phyloP scores from a whole-genome alignment of 1,140 invertebrate species.

The Cyclargus thomasi region DNA sequence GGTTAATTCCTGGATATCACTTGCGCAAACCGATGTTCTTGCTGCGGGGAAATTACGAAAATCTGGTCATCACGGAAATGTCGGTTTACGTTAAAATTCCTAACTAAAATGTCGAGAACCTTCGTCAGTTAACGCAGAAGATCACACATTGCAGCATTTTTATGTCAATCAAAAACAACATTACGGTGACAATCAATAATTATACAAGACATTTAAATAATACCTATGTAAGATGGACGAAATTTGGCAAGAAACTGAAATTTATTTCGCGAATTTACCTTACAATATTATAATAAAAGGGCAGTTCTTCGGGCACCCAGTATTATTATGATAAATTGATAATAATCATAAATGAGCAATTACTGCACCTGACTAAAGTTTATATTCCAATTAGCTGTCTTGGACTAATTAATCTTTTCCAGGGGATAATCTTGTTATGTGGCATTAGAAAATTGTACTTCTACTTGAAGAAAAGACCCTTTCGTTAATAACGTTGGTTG shows the following conservation, averaged over 20 bases:
- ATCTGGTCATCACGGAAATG: conserved; percentile 11
- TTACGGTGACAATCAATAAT: no score
- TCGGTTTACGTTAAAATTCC: not conserved
- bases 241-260: no score
- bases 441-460: not conserved
- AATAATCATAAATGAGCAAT: not conserved
- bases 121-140: no score
- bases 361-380: not conserved
- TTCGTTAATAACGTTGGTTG: not conserved
- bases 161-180: no score
- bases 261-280: no score
- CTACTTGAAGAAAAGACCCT: not conserved
- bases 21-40: conserved; percentile 41
- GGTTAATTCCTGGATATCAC: conserved; percentile 65
- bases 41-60: conserved; percentile 2
- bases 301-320: not conserved
- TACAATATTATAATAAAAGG: no score
- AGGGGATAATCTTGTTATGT: not conserved
- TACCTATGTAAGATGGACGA: no score
- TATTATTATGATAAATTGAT: not conserved
- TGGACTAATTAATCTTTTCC: not conserved
- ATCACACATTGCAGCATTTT: no score
- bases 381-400: not conserved
- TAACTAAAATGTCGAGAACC: not conserved
- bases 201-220: no score